Percentiles rank a stretch among this genome's conserved stretches.
These are phyloP conservation scores for Gryllus bimaculatus DNA, from an alignment of 1,140 invertebrate genomes.

Conservation along the genomic window DNA sequence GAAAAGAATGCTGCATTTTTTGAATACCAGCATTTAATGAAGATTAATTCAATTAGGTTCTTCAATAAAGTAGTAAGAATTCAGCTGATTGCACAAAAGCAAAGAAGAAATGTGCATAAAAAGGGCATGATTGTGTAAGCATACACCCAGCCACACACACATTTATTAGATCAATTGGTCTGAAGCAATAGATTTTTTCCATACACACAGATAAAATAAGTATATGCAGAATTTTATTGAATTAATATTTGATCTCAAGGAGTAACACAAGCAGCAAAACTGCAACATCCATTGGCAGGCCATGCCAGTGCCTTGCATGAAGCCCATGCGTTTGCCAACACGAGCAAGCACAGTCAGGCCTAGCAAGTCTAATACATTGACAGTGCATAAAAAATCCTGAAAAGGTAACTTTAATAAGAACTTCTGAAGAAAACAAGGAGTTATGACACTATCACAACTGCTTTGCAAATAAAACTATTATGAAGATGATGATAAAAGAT, in stretches of 20 bases:
- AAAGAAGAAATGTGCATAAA: background rate
- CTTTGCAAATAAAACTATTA: no score
- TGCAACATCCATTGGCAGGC: background rate
- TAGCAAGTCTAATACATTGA: background rate
- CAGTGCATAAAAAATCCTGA: background rate
- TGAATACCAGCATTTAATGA: no score
- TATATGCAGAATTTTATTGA: background rate
- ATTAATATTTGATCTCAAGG: background rate
- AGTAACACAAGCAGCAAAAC: background rate
- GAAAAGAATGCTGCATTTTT: no score
- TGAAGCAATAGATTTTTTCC: background rate
- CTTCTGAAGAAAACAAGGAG: background rate
- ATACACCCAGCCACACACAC: background rate
- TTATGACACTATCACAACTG: no score
- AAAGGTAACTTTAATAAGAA: background rate
- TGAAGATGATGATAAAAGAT: no score
- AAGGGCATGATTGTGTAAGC: background rate
- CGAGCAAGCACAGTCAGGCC: background rate
- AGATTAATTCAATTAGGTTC: no score
- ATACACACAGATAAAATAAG: background rate
- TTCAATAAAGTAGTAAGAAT: no score
- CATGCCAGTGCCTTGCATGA: background rate
- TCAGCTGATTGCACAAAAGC: no score
- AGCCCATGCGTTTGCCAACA: background rate
- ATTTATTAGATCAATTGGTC: background rate